These are phyloP conservation scores for Nerophis lumbriciformis DNA, from an alignment of 2,113 vertebrate species.

Conservation along the genomic window DNA sequence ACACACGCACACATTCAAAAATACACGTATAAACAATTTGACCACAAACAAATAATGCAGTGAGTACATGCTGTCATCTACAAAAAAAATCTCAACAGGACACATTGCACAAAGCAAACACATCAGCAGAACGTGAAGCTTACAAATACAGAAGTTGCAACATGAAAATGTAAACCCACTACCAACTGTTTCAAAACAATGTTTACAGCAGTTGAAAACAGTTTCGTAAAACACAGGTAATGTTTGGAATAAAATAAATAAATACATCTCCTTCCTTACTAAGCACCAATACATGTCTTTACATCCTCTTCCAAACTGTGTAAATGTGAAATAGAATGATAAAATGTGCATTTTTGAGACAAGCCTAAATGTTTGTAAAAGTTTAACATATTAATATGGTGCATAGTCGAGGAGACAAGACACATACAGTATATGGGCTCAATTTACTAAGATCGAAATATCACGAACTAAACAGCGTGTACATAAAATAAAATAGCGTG, in stretches of 20 bases:
- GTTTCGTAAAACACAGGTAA: constrained; percentile 17
- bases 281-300: constrained; percentile 36
- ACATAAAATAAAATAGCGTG: no score
- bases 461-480: no score
- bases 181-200: constrained; percentile 29
- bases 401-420: constrained; percentile 35
- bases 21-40: constrained; percentile 27
- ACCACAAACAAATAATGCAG: constrained; percentile 36
- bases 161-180: constrained; percentile 33
- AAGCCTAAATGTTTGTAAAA: not conserved
- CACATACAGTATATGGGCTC: constrained; percentile 5
- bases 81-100: constrained; percentile 22
- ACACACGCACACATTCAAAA: constrained; percentile 19
- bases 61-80: constrained; percentile 29
- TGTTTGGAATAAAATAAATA: constrained; percentile 10
- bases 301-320: constrained; percentile 33
- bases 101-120: constrained; percentile 12
- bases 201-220: constrained; percentile 11
- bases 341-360: constrained; percentile 34
- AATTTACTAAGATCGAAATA: no score
- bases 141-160: constrained; percentile 20
- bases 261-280: constrained; percentile 17
- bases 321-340: constrained; percentile 34
- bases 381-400: constrained; percentile 22
- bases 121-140: constrained; percentile 22